A percentile compares a stretch with the other conserved stretches of the same genome.
Evolutionary conservation across 2,113 vertebrate species (phyloP).

Genomic region (Crypturellus undulatus): DNA sequence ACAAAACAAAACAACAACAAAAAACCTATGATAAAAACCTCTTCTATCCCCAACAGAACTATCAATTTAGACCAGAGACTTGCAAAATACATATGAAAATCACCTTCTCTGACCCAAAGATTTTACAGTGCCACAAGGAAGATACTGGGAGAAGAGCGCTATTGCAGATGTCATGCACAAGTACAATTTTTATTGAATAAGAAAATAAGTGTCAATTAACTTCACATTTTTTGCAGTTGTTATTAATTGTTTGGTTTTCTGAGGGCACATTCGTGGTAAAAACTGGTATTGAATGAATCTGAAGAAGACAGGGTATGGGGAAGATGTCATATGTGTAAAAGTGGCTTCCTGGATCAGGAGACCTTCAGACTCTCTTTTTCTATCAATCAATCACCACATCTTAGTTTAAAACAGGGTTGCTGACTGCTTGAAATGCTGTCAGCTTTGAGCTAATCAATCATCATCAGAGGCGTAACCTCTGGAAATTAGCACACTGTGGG

Average conservation of each 20-base stretch:
- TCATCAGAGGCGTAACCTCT: constrained; percentile 51
- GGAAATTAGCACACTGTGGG: constrained; percentile 52
- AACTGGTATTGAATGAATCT: constrained; percentile 38
- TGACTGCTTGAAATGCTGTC: constrained; percentile 64
- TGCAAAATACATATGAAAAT: background rate
- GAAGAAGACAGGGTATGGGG: constrained; percentile 8
- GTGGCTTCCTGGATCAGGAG: constrained; percentile 22
- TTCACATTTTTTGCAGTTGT: constrained; percentile 33
- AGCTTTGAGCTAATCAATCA: constrained; percentile 54
- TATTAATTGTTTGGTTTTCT: constrained; percentile 46
- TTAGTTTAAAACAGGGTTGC: constrained; percentile 43
- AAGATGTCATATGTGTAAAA: constrained; percentile 32
- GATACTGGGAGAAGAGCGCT: background rate
- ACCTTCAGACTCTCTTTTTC: constrained; percentile 42
- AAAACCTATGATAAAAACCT: background rate
- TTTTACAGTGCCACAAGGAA: background rate
- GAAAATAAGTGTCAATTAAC: constrained; percentile 56
- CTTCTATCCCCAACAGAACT: background rate
- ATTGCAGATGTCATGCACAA: background rate
- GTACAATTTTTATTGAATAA: constrained; percentile 26
- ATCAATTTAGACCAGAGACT: background rate
- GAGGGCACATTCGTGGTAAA: constrained; percentile 11
- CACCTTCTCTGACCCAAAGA: background rate
- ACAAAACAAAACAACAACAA: background rate
- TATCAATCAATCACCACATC: constrained; percentile 19